phyloP scores from a whole-genome alignment of 2,113 vertebrate genomes.

The Mohoua ochrocephala region DNA sequence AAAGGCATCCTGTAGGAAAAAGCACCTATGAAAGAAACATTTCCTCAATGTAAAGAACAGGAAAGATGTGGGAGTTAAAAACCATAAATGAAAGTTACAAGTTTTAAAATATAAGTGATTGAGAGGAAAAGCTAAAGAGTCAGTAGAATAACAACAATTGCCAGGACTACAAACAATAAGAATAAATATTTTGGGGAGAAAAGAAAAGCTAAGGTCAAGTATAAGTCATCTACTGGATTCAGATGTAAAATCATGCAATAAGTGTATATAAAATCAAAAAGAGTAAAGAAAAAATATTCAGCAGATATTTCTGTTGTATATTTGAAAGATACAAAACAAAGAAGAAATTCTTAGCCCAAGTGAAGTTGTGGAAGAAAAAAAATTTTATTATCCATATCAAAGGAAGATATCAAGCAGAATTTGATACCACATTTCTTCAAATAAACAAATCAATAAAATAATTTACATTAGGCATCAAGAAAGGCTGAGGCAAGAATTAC shows the following conservation, averaged over 20 bases:
- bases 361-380: not conserved
- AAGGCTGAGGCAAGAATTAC: not conserved
- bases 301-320: not conserved
- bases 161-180: not conserved
- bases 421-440: not conserved
- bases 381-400: not conserved
- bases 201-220: not conserved
- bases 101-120: not conserved
- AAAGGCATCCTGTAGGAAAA: not conserved
- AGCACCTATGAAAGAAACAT: not conserved
- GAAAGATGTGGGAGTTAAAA: not conserved
- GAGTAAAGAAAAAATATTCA: not conserved
- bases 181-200: not conserved
- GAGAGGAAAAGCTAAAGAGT: not conserved
- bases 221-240: not conserved
- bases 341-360: not conserved
- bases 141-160: not conserved
- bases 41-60: not conserved
- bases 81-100: not conserved
- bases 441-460: not conserved
- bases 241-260: not conserved
- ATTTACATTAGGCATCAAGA: not conserved
- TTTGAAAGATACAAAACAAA: not conserved
- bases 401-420: not conserved
- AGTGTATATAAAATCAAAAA: not conserved